Conservation (phyloP, 2,113 vertebrate species). For the Saccopteryx bilineata region DNA sequence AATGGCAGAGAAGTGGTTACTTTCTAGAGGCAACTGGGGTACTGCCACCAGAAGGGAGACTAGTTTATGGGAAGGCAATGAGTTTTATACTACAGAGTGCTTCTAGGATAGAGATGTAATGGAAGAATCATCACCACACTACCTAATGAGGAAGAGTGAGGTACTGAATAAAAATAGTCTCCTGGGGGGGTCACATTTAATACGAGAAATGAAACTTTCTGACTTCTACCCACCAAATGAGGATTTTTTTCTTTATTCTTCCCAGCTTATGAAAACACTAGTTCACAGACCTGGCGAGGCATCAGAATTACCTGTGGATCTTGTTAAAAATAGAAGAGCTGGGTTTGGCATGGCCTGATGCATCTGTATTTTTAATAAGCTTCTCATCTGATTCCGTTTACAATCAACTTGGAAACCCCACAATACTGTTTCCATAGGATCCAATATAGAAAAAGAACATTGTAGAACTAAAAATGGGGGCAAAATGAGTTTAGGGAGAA, state of each 20-base stretch:
- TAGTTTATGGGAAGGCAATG: background rate
- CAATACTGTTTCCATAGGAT: background rate
- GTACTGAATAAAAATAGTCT: conserved; percentile 18
- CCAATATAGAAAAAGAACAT: background rate
- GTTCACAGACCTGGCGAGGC: background rate
- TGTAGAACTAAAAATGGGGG: background rate
- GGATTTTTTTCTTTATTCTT: background rate
- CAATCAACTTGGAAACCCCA: background rate
- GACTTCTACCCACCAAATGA: background rate
- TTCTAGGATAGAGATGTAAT: background rate
- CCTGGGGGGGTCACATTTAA: background rate
- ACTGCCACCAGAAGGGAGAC: background rate
- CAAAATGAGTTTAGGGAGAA: conserved; percentile 32
- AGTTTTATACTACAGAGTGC: background rate
- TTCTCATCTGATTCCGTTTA: conserved; percentile 50
- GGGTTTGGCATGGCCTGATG: conserved; percentile 25
- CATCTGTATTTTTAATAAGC: conserved; percentile 61
- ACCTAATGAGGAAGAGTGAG: background rate
- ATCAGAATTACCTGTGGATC: conserved; percentile 49
- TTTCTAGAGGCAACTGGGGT: background rate
- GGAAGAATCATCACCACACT: background rate
- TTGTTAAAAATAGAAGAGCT: conserved; percentile 67
- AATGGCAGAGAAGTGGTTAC: background rate
- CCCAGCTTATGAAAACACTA: background rate
- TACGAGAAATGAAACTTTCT: conserved; percentile 39